Evolutionary conservation across 2,797 vertebrate species (phyloP), one percentile per base, ranked within the genome.

Genomic region (Muscicapa comitata): DNA sequence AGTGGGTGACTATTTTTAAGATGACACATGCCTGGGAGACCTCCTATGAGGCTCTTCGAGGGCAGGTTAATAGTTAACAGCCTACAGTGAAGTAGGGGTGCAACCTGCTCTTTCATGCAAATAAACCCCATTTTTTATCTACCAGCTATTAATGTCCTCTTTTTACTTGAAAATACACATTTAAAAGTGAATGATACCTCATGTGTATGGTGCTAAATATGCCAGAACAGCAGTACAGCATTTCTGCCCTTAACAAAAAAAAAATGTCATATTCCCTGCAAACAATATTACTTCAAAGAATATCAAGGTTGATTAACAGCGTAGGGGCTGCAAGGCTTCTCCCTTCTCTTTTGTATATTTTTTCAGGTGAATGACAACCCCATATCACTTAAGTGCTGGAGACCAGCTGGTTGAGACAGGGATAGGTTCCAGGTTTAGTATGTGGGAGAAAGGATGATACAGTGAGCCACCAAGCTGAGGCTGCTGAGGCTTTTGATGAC

Each of bases 61-160:
- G 21, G 35, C 58, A 73, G 26, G 72, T 83, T 90, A 92, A 93
- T 59, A 85, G 33, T 86, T 95, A 86, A 85, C 62, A 67, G 65
- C 51, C 62, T 78, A 7, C 86, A 94, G 35, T 45, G 50, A 78
- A 78, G 17, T 14, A 74, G 31, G 42, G n/a, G 20, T 85, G 48
- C 53, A 94, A 73, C 72, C 37, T 82, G 40, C 67, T 85, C 91
- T 87, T 73, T 94, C n/a, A 73, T 54, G 73, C 71, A 94, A 86
- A 94, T 79, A 91, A 82, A 67, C 7, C 13, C n/a, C 29, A 45
- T 45, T 57, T 92, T 92, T 85, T 61, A 58, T 74, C 45, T 74
- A 42, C 50, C 35, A 59, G 25, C 24, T 23, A 24, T 13, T 66
- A 53, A 74, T 65, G 40, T 20, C 5, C 24, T 79, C 59, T 79